Evolutionary conservation across 2,888 invertebrate species (phyloP), one percentile per base, ranked within the genome.

Genomic region (Eubasilissa splendida): DNA sequence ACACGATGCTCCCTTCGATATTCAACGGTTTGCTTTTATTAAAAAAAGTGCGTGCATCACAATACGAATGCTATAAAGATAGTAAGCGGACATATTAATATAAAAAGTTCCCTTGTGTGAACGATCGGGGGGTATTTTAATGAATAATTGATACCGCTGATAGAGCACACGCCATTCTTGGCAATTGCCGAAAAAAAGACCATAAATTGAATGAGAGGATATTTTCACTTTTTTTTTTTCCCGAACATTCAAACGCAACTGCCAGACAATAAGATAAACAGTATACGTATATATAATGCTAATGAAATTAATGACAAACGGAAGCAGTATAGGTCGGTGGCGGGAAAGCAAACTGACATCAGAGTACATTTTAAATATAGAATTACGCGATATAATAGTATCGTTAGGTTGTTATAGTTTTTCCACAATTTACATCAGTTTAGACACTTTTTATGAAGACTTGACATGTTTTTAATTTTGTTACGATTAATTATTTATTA

Each of bases 271-370:
- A 65, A 78, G 78, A 78, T 78, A 78, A 78, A 78, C 59, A 50
- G 50, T 42, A 10, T 22, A 63, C 58, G 22, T 22, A 22, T 22
- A 22, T 22, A 22, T 31, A 31, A 60, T 58, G 76, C 63, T 73
- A 73, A 79, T 76, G 76, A 73, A 56, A 77, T 73, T 82, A 82
- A 79, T 79, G 82, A 79, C 79, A 79, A 81, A 53, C 82, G 82
- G 82, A 82, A 79, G 75, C 59, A n/a, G 12, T 42, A 7, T 42
- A 7, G 4, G n/a, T 58, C 63, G 71, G 78, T 63, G 56, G 73
- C 42, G 74, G 52, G 77, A 59, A 56, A 60, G 73, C 76, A 31
- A 54, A 76, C 71, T 2, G 42, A 7, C 7, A 42, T 5, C 42
- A 7, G 42, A 42, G 42, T 42, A 42, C 42, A 42, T 42, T 42